Conservation (phyloP, 2,888 invertebrate species). For the Polyommatus iphigenia region DNA sequence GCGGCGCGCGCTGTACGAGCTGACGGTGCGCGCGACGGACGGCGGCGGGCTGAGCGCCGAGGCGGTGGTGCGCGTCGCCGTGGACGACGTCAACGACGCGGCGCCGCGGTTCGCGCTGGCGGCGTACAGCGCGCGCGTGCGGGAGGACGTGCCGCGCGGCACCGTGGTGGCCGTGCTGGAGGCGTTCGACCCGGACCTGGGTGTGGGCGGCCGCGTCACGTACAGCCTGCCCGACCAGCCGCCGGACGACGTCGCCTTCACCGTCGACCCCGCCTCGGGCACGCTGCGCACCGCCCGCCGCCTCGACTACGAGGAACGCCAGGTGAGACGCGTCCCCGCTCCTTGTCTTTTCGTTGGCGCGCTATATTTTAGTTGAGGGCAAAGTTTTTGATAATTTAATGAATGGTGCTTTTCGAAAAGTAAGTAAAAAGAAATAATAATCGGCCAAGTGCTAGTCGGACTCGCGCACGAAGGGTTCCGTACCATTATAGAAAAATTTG, state of each 20-base stretch:
- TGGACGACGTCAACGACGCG: conserved; percentile 96
- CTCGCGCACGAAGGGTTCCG: too few species aligned
- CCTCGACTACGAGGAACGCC: conserved; percentile 94
- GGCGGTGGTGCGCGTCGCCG: conserved; percentile 88
- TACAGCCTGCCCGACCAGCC: conserved; percentile 88
- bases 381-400: too few species aligned
- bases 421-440: too few species aligned
- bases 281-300: conserved; percentile 88
- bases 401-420: too few species aligned
- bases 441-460: too few species aligned
- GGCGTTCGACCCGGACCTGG: conserved; percentile 91
- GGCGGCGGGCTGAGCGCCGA: conserved; percentile 89
- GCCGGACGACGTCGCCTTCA: conserved; percentile 85
- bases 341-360: too few species aligned
- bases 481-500: too few species aligned
- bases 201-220: conserved; percentile 87
- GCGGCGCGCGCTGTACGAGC: conserved; percentile 88
- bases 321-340: conserved; percentile 58
- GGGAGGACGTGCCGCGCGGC: conserved; percentile 94
- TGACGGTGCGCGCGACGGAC: conserved; percentile 89
- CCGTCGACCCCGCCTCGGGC: conserved; percentile 91
- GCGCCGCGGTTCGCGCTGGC: conserved; percentile 89
- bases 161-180: conserved; percentile 91
- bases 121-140: conserved; percentile 88
- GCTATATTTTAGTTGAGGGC: too few species aligned